These are phyloP conservation scores for Conopomorpha cramerella DNA, from an alignment of 1,140 invertebrate genomes.

Conservation along the genomic window DNA sequence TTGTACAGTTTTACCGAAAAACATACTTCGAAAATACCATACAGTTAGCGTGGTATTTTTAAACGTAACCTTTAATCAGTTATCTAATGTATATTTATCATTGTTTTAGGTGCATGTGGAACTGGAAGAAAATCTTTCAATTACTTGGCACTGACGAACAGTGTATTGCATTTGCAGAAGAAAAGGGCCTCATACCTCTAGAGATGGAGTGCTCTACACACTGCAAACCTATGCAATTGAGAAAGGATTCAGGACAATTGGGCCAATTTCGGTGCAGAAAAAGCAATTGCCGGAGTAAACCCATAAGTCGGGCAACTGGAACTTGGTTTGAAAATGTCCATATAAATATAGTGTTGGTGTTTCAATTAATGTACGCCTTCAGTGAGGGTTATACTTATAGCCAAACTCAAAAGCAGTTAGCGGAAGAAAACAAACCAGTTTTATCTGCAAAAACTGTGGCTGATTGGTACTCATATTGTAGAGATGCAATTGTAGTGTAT, in stretches of 20 bases:
- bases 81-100: background rate
- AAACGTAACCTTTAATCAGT: no score
- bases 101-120: background rate
- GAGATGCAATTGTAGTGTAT: background rate
- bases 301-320: background rate
- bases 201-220: background rate
- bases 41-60: no score
- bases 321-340: background rate
- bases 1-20: no score
- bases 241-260: background rate
- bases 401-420: background rate
- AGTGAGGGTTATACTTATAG: background rate
- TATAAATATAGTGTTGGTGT: background rate
- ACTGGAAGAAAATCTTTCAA: background rate
- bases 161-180: background rate
- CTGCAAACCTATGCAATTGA: background rate
- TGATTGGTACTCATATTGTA: background rate
- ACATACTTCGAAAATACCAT: no score
- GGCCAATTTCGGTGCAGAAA: background rate
- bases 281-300: background rate
- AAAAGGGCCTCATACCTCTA: background rate
- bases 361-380: background rate
- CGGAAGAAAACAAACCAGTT: background rate
- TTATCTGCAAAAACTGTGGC: background rate
- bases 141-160: background rate